phyloP scores from a whole-genome alignment of 2,888 invertebrate species.

The Agrochola circellaris region DNA sequence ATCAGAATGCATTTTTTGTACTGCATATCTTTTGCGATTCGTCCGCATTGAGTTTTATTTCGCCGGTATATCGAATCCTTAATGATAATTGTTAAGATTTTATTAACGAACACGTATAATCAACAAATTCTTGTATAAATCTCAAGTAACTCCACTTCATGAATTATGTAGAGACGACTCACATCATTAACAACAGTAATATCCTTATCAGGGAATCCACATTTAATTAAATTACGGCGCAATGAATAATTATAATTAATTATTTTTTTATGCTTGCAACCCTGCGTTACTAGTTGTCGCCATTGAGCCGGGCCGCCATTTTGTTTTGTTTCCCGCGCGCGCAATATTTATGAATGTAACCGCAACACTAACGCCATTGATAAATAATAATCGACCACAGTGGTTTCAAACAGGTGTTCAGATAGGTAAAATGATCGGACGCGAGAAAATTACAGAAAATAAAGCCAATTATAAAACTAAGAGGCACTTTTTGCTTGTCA shows the following conservation, averaged over 20 bases:
- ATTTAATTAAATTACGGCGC: constrained; percentile 47
- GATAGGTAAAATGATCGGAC: constrained; percentile 52
- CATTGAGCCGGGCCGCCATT: constrained; percentile 66
- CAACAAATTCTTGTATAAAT: constrained; percentile 43
- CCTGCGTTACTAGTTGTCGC: constrained; percentile 65
- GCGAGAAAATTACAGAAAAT: constrained; percentile 60
- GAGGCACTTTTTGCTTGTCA: constrained; percentile 41
- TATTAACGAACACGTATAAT: constrained; percentile 6
- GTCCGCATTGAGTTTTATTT: background rate
- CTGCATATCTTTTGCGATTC: background rate
- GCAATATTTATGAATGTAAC: constrained; percentile 74
- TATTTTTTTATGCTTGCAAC: constrained; percentile 59
- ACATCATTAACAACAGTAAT: constrained; percentile 54
- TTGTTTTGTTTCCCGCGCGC: constrained; percentile 74
- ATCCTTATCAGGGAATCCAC: constrained; percentile 55
- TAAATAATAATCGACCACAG: constrained; percentile 70
- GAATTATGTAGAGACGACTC: constrained; percentile 47
- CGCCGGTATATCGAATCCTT: background rate
- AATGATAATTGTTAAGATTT: background rate
- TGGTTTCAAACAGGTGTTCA: constrained; percentile 39
- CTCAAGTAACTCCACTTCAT: constrained; percentile 35
- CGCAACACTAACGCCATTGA: constrained; percentile 74
- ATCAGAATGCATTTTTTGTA: background rate
- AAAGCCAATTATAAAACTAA: constrained; percentile 60
- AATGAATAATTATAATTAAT: constrained; percentile 50